These are phyloP conservation scores for Drosophila diplacantha DNA, from an alignment of 2,888 invertebrate genomes.

Conservation along the genomic window DNA sequence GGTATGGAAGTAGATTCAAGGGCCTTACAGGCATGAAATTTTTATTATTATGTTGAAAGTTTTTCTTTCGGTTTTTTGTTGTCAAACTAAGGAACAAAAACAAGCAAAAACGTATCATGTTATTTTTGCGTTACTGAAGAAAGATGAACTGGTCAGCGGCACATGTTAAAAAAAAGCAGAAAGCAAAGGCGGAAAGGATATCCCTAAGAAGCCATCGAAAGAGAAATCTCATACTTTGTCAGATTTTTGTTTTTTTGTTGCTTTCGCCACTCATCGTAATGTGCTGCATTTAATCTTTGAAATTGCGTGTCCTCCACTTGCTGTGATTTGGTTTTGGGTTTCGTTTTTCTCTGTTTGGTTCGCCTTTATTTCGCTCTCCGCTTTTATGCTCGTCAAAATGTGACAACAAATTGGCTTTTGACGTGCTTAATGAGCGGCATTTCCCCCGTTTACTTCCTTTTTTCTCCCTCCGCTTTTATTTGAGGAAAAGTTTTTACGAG, in stretches of 20 bases:
- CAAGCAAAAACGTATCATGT: constrained; percentile 27
- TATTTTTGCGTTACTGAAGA: constrained; percentile 47
- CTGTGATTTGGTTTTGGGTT: constrained; percentile 47
- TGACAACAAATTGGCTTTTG: constrained; percentile 66
- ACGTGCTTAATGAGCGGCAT: constrained; percentile 62
- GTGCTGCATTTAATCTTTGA: constrained; percentile 63
- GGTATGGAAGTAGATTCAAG: constrained; percentile 12
- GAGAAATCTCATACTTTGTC: constrained; percentile 11
- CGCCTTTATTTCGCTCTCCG: constrained; percentile 10
- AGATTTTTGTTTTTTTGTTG: constrained; percentile 2
- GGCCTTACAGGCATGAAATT: constrained; percentile 55
- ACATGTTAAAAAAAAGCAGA: constrained; percentile 16
- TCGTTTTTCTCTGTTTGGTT: constrained; percentile 4
- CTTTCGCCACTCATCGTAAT: constrained; percentile 44
- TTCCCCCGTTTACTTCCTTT: constrained; percentile 31
- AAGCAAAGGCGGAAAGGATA: constrained; percentile 10
- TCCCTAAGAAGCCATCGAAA: constrained; percentile 8
- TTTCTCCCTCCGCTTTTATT: constrained; percentile 7
- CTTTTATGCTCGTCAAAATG: constrained; percentile 52
- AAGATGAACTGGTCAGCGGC: constrained; percentile 61
- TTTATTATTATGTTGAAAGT: constrained; percentile 65
- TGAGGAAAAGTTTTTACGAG: constrained; percentile 27
- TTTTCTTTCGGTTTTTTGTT: constrained; percentile 34
- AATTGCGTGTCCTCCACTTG: constrained; percentile 50
- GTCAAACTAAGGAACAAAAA: constrained; percentile 6